A percentile compares a stretch with the other conserved stretches of the same genome.
Conservation (phyloP, 1,140 invertebrate species). For the Heliconius congener region DNA sequence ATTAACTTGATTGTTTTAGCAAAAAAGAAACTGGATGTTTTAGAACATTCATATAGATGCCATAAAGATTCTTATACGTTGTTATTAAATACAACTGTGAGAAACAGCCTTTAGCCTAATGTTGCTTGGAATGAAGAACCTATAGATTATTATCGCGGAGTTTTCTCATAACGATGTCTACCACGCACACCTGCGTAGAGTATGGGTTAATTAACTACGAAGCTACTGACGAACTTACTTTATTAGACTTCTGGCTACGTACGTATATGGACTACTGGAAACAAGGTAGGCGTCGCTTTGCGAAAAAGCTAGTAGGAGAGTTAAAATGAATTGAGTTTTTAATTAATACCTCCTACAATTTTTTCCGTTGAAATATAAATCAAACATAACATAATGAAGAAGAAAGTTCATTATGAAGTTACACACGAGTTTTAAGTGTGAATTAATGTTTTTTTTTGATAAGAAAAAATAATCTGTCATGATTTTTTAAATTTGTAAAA, state of each 20-base stretch:
- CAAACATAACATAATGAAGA: not conserved
- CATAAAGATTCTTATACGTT: not conserved
- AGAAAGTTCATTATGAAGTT: too few relatives aligned
- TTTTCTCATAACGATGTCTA: slow-evolving; percentile 29
- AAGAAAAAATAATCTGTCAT: too few relatives aligned
- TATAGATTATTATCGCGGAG: slow-evolving; percentile 6
- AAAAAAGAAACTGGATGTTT: too few relatives aligned
- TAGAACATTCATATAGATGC: too few relatives aligned
- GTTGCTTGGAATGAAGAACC: not conserved
- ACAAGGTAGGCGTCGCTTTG: not conserved
- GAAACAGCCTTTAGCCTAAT: not conserved
- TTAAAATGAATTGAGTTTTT: not conserved
- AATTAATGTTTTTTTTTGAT: not conserved
- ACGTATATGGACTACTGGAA: slow-evolving; percentile 6
- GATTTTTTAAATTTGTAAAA: too few relatives aligned
- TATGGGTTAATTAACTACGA: slow-evolving; percentile 29
- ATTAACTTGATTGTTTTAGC: too few relatives aligned
- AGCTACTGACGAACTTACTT: slow-evolving; percentile 29
- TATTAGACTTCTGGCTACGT: slow-evolving; percentile 17
- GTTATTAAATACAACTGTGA: not conserved
- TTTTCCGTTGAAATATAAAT: not conserved
- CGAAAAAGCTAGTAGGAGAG: not conserved
- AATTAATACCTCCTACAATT: not conserved
- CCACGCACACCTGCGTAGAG: slow-evolving; percentile 24
- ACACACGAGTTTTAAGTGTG: not conserved